Percentiles rank a stretch among this genome's conserved stretches.
Evolutionary conservation across 2,888 invertebrate genomes (phyloP).

Genomic region (Sussaba pulchella): DNA sequence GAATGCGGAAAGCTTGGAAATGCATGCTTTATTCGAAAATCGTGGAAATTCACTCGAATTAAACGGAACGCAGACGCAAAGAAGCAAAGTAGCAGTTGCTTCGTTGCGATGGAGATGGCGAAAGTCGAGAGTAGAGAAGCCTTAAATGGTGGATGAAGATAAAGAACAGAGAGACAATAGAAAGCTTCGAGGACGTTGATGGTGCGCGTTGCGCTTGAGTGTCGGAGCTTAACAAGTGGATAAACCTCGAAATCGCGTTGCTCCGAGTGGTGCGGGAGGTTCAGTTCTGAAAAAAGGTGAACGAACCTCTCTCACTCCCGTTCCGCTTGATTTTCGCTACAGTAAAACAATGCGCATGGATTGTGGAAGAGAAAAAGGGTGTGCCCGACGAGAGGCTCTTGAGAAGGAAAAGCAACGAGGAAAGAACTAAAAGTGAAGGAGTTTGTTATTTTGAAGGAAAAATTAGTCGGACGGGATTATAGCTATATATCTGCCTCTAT

Average conservation of each 20-base stretch:
- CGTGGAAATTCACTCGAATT: too few relatives aligned
- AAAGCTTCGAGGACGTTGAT: constrained; percentile 3
- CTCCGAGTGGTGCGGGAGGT: constrained; percentile 35
- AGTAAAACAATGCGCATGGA: background rate
- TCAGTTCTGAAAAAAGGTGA: constrained; percentile 32
- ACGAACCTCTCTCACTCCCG: constrained; percentile 36
- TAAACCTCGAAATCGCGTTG: constrained; percentile 54
- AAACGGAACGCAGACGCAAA: background rate
- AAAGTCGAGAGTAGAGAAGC: constrained; percentile 4
- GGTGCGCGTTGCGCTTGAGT: constrained; percentile 41
- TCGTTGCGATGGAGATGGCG: background rate
- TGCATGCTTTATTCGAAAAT: too few relatives aligned
- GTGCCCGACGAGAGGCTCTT: background rate
- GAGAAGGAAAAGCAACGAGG: background rate
- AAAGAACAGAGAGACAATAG: constrained; percentile 27
- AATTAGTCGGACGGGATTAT: constrained; percentile 8
- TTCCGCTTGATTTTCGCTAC: constrained; percentile 7
- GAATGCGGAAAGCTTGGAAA: too few relatives aligned
- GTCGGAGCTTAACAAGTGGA: constrained; percentile 60
- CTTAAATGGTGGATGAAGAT: constrained; percentile 22
- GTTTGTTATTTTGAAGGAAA: background rate
- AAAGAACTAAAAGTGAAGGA: background rate
- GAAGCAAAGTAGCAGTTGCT: background rate
- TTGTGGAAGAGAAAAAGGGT: constrained; percentile 11
- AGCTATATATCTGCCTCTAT: background rate